Base-by-base conservation (phyloP, 2,888 invertebrate species). In the Perdita meconis region DNA sequence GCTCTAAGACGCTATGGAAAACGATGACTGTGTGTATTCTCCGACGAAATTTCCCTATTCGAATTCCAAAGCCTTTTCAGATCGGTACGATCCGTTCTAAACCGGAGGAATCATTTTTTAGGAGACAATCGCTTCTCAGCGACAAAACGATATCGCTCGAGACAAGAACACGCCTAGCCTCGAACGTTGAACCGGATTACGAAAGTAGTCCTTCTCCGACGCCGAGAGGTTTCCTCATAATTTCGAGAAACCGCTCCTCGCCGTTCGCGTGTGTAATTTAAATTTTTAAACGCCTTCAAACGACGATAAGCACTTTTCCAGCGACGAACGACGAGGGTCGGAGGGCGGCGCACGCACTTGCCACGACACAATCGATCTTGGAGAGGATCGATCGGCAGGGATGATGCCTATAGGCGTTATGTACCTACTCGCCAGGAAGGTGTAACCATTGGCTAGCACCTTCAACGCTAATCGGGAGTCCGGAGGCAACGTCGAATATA, bases 301-400 rank as follows among this genome's bases (percentile, higher is more conserved):
- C 12, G 36, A 36, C 16, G 59, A 36, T 51, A 51, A 50, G 12
- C 61, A 36, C 44, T 59, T 73, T 63, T 51, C 63, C 30, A 53
- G 16, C 47, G 40, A 24, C 19, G 55, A 68, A 24, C 38, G 26
- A 42, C 10, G 64, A 66, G 22, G 53, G 57, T 51, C 63, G 66
- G 26, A 57, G 74, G 59, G 72, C 82, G 83, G 84, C 83, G 83
- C 83, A 83, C 84, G 83, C 83, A 83, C 65, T 83, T 74, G 65
- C 71, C 64, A 44, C 63, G 76, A 56, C 84, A 82, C 84, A 82
- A 83, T 83, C 84, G 83, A 83, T 84, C 72, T 74, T 44, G 50
- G 67, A 50, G 50, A 22, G 80, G 75, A 83, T 83, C 83, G 83
- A 83, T 83, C 74, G 80, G 82, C 59, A 69, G 77, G 61, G 77